Percentiles rank a stretch among this genome's conserved stretches.
Conservation (phyloP, 2,888 invertebrate species). For the Papilio demoleus region DNA sequence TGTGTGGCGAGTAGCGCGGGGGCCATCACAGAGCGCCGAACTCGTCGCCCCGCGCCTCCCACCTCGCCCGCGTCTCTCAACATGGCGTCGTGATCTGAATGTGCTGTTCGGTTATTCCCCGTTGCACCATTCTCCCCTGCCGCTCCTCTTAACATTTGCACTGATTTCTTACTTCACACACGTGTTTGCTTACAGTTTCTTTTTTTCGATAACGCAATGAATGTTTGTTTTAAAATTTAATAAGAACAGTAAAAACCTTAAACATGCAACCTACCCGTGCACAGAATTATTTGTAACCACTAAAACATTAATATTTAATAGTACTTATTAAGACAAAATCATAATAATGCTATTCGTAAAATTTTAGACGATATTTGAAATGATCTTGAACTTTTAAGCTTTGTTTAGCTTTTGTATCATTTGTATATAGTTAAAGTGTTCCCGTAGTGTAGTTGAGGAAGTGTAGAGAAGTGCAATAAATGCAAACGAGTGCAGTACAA, state of each 20-base stretch:
- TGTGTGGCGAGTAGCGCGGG: constrained; percentile 70
- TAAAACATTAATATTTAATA: too few species aligned
- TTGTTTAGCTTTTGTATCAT: too few species aligned
- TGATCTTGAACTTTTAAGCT: too few species aligned
- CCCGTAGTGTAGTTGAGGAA: neutral
- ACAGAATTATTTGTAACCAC: too few species aligned
- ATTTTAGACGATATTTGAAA: too few species aligned
- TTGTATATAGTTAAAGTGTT: too few species aligned
- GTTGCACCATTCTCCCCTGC: constrained; percentile 59
- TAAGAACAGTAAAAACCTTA: too few species aligned
- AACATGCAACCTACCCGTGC: too few species aligned
- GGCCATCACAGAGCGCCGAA: constrained; percentile 78
- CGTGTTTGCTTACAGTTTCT: constrained; percentile 13
- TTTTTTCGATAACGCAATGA: too few species aligned
- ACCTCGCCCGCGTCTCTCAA: constrained; percentile 50
- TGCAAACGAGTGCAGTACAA: constrained; percentile 27
- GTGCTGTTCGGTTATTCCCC: constrained; percentile 63
- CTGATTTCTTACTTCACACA: constrained; percentile 33
- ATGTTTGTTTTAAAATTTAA: too few species aligned
- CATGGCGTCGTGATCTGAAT: constrained; percentile 77
- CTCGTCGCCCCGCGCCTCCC: constrained; percentile 60
- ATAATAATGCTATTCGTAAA: too few species aligned
- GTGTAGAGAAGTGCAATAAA: constrained; percentile 28
- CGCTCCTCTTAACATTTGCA: constrained; percentile 46
- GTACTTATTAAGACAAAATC: too few species aligned